Evolutionary conservation across 2,888 invertebrate genomes (phyloP).

Genomic region (Pandemis cinnamomeana): DNA sequence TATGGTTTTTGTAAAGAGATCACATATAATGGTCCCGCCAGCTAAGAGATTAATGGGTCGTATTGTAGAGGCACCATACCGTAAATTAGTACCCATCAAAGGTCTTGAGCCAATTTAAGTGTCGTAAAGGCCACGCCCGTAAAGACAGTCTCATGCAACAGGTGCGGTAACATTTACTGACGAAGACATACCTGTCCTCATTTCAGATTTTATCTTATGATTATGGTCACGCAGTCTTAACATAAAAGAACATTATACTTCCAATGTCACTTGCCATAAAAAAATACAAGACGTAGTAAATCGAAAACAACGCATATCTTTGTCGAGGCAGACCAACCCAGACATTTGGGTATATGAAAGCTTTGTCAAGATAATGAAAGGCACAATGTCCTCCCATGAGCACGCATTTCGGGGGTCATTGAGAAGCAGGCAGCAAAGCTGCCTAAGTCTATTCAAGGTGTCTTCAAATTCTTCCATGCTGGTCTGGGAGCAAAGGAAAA

Average conservation of each 20-base stretch:
- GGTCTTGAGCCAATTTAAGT: not conserved
- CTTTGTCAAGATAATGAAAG: no score
- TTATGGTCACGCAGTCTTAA: no score
- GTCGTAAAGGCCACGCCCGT: not conserved
- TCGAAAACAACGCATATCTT: no score
- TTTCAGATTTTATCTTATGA: not conserved
- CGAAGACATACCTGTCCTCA: not conserved
- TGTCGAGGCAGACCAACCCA: no score
- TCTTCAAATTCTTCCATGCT: no score
- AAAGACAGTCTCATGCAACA: not conserved
- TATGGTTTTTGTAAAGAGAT: slow-evolving; percentile 22
- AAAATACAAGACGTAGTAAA: no score
- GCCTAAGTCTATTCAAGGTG: not conserved
- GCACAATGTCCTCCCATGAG: not conserved
- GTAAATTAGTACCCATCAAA: not conserved
- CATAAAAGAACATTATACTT: no score
- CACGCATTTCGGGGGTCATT: not conserved
- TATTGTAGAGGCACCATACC: not conserved
- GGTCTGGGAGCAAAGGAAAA: no score
- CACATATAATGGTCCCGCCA: not conserved
- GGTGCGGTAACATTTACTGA: not conserved
- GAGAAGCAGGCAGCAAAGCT: not conserved
- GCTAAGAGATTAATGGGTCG: slow-evolving; percentile 13
- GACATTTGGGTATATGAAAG: no score
- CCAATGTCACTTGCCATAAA: no score